Conservation (phyloP, 2,113 vertebrate species). For the Tupaia tana region DNA sequence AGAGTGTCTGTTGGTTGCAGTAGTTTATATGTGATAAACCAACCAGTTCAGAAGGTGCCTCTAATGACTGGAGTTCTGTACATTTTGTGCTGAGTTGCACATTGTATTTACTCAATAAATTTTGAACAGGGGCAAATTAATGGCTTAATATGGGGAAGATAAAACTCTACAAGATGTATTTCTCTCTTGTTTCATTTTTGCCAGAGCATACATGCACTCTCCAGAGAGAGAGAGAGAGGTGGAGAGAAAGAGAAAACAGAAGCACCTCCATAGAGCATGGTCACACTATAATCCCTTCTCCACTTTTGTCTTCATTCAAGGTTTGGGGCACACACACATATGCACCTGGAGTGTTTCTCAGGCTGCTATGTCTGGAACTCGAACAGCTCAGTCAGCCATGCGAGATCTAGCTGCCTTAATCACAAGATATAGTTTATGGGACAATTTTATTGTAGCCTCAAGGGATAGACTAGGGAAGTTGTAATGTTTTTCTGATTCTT, state of each 20-base stretch:
- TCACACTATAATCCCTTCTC: no score
- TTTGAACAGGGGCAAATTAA: conserved; percentile 28
- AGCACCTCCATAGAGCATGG: no score
- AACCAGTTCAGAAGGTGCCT: background rate
- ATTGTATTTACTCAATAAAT: background rate
- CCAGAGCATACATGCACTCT: no score
- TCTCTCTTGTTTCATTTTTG: background rate
- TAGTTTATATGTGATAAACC: background rate
- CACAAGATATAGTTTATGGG: background rate
- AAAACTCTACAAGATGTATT: conserved; percentile 40
- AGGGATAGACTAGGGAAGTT: conserved; percentile 19
- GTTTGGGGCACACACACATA: no score
- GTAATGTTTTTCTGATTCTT: background rate
- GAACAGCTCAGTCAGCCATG: no score
- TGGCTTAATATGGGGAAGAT: conserved; percentile 11
- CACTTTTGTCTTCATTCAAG: no score
- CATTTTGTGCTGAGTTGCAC: conserved; percentile 12
- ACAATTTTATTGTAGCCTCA: conserved; percentile 43
- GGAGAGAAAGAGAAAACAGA: no score
- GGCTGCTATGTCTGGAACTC: no score
- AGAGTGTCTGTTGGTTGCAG: background rate
- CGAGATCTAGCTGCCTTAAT: no score
- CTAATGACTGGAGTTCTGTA: background rate
- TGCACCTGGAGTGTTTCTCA: no score
- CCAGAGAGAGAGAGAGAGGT: no score